Base-by-base conservation (phyloP, 2,888 invertebrate species). In the Tetramorium bicarinatum region DNA sequence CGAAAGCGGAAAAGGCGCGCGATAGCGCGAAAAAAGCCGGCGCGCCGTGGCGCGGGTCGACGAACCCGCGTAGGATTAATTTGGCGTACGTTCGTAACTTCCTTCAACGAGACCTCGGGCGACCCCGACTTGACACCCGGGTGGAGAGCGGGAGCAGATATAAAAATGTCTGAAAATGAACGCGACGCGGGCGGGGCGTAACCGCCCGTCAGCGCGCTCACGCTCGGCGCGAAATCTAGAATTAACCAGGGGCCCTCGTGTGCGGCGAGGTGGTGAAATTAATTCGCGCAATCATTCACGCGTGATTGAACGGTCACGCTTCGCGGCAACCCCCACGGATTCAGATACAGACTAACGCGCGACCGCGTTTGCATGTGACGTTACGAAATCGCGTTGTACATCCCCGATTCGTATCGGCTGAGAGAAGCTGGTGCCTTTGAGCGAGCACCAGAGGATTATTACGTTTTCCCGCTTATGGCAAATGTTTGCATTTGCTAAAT, bases 71-170 rank as follows among this genome's bases (percentile, higher is more conserved):
- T 41, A 69, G 54, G 77, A 77, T 69, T 77, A 69, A 77, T 77
- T 77, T 69, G 77, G 77, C 77, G 41, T 66, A 54, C 77, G 67
- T 69, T 71, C 38, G 77, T 77, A 77, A 77, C 77, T 77, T 77
- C 77, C 77, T 77, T 77, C 77, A 77, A 69, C 77, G 71, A 69
- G 77, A 77, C 77, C 77, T 47, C 71, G 69, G 41, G 71, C 71
- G 71, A 69, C 54, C 54, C 44, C 54, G 67, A 34, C 66, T 64
- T 49, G 77, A 52, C 52, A 77, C 75, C 34, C 75, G 71, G n/a
- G 38, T 29, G 74, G 66, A 21, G 34, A 15, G n/a, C 21, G 54
- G n/a, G 38, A 29, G 59, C 74, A 77, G 41, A 77, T 77, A 77
- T 77, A 69, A 69, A 69, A 77, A 41, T 77, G 77, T n/a, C 52